These are phyloP conservation scores for Corythornis vintsioides DNA, from an alignment of 2,113 vertebrate species.

Conservation along the genomic window DNA sequence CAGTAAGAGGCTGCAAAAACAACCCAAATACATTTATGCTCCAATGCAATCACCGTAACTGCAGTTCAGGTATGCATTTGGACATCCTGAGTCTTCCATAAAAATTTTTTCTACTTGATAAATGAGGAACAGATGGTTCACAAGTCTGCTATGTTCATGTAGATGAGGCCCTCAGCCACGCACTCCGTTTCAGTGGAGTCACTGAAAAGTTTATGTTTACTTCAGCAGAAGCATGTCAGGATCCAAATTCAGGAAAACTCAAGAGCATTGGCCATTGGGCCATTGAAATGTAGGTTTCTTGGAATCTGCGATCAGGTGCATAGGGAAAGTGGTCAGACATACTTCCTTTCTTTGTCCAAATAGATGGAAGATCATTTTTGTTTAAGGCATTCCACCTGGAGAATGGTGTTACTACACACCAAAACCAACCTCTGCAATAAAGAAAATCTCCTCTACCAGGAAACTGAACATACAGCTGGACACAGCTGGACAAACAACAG, in stretches of 20 bases:
- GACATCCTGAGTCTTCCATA: background rate
- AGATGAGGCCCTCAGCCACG: background rate
- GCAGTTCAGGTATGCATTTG: background rate
- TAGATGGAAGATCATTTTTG: background rate
- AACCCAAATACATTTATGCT: background rate
- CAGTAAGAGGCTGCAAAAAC: background rate
- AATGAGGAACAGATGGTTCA: background rate
- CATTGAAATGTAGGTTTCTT: background rate
- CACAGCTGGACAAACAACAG: background rate
- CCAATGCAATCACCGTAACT: background rate
- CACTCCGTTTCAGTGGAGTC: background rate
- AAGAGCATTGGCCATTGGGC: background rate
- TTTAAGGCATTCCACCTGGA: background rate
- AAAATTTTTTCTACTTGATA: background rate
- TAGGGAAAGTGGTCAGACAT: background rate
- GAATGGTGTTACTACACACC: background rate
- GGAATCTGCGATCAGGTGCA: background rate
- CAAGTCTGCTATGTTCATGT: rapidly evolving
- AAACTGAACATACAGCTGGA: background rate
- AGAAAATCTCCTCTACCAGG: background rate
- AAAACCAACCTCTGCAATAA: background rate
- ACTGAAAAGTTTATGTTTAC: background rate
- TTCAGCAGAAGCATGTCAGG: background rate
- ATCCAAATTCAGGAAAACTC: background rate
- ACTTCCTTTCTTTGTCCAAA: background rate